A percentile compares a stretch with the other conserved stretches of the same genome.
phyloP scores from a whole-genome alignment of 2,113 vertebrate genomes.

The Bubo scandiacus region DNA sequence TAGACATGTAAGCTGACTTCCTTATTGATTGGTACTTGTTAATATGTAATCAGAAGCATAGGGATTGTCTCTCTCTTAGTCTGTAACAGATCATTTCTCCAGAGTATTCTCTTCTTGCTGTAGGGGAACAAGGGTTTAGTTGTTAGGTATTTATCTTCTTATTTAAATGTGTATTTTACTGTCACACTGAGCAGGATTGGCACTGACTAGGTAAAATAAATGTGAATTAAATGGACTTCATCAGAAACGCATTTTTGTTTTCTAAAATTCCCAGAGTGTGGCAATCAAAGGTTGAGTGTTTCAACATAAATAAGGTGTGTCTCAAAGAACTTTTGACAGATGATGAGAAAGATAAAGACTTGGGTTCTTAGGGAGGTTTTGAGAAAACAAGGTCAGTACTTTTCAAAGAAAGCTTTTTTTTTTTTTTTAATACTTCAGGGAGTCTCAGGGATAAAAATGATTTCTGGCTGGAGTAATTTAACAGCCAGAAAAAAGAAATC shows the following conservation, averaged over 20 bases:
- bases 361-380: neutral
- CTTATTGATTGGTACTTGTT: neutral
- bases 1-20: neutral
- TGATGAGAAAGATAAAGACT: neutral
- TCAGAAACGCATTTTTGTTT: neutral
- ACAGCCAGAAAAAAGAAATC: neutral
- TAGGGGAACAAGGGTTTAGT: neutral
- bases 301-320: neutral
- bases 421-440: neutral
- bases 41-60: neutral
- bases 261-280: neutral
- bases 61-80: neutral
- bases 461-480: neutral
- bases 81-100: neutral
- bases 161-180: slow-evolving; percentile 13
- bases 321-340: neutral
- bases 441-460: neutral
- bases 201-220: neutral
- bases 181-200: neutral
- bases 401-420: neutral
- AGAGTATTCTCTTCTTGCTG: neutral
- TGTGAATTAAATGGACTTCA: neutral
- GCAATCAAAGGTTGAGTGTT: neutral
- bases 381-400: slow-evolving; percentile 13
- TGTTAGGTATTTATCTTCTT: neutral